These are phyloP conservation scores for Mimas tiliae DNA, from an alignment of 2,888 invertebrate species.

Conservation along the genomic window DNA sequence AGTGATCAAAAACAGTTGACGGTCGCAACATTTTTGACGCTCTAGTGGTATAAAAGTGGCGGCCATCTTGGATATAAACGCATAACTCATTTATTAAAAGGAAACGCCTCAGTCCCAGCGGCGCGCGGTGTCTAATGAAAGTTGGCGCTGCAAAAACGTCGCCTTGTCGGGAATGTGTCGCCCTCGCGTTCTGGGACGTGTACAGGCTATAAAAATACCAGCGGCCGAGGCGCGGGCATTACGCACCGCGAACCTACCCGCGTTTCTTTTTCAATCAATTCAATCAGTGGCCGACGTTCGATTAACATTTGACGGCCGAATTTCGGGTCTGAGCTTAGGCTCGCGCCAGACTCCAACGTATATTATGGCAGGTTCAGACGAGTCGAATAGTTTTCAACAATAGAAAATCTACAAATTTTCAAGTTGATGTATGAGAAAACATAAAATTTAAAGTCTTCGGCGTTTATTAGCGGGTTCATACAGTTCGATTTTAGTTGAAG, in stretches of 20 bases:
- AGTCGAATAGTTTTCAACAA: too few relatives aligned
- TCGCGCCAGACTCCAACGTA: too few relatives aligned
- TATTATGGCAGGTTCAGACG: too few relatives aligned
- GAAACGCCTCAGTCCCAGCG: conserved; percentile 72
- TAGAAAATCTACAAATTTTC: too few relatives aligned
- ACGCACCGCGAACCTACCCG: conserved; percentile 59
- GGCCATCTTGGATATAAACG: conserved; percentile 79
- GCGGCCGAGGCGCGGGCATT: conserved; percentile 53
- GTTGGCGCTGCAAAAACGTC: conserved; percentile 80
- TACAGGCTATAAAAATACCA: conserved; percentile 83
- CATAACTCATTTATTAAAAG: conserved; percentile 82
- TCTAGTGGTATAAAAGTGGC: conserved; percentile 60
- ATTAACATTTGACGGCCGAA: conserved; percentile 67
- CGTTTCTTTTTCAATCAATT: conserved; percentile 81
- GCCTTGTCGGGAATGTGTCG: conserved; percentile 80
- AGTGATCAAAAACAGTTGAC: conserved; percentile 44
- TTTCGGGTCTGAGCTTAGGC: conserved; percentile 54
- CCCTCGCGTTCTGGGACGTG: conserved; percentile 78
- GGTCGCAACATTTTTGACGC: conserved; percentile 71
- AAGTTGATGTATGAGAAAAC: too few relatives aligned
- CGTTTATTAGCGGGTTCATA: too few relatives aligned
- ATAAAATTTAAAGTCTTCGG: too few relatives aligned
- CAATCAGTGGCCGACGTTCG: conserved; percentile 73
- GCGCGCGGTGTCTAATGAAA: conserved; percentile 79
- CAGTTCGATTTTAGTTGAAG: too few relatives aligned